phyloP scores from a whole-genome alignment of 2,113 vertebrate genomes.

The Halcyon senegalensis region DNA sequence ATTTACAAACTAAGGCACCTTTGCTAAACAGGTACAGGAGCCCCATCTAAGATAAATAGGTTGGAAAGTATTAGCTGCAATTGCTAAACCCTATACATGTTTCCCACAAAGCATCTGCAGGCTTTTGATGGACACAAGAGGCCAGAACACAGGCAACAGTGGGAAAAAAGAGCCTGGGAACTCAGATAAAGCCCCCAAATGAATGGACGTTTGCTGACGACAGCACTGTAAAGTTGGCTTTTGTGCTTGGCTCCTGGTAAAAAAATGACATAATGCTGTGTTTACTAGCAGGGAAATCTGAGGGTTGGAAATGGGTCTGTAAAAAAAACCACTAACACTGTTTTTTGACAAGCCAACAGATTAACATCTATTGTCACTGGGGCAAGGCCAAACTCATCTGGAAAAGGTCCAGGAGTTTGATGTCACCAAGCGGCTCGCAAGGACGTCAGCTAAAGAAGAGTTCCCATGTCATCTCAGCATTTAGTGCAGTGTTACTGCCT shows the following conservation, averaged over 20 bases:
- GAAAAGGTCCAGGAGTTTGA: slow-evolving; percentile 57
- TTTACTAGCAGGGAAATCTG: slow-evolving; percentile 58
- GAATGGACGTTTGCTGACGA: slow-evolving; percentile 2
- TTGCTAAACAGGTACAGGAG: neutral
- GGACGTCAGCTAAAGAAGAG: slow-evolving; percentile 16
- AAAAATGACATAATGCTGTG: slow-evolving; percentile 49
- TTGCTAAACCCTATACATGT: neutral
- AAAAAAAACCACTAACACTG: slow-evolving; percentile 7
- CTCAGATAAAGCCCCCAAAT: neutral
- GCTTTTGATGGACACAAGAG: neutral
- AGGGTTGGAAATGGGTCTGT: slow-evolving; percentile 52
- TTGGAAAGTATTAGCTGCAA: neutral
- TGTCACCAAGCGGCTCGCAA: slow-evolving; percentile 6
- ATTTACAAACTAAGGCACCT: neutral
- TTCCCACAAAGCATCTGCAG: neutral
- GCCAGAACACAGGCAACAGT: neutral
- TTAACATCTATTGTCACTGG: slow-evolving; percentile 71
- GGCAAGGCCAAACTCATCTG: slow-evolving; percentile 47
- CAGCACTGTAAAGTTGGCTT: slow-evolving; percentile 26
- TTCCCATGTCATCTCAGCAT: slow-evolving; percentile 48
- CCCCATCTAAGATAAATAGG: neutral
- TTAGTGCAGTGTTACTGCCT: neutral
- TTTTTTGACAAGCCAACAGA: slow-evolving; percentile 69
- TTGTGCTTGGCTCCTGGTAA: slow-evolving; percentile 41
- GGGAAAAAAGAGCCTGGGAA: slow-evolving; percentile 41